Evolutionary conservation across 2,113 vertebrate genomes (phyloP).

Genomic region (Phaethon lepturus): DNA sequence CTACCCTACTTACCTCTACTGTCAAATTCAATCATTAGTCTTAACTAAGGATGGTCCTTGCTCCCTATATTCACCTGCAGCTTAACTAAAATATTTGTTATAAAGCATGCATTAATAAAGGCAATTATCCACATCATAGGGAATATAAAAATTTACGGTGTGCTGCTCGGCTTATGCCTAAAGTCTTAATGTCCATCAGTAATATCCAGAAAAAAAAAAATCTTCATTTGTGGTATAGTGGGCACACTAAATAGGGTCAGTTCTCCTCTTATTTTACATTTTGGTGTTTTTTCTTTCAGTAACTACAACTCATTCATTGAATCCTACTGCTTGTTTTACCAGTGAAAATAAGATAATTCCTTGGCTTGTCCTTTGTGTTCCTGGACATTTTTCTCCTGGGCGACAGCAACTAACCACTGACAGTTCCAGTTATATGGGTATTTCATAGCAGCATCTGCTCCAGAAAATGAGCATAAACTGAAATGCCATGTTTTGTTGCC

Average conservation of each 20-base stretch:
- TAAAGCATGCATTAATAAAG: not conserved
- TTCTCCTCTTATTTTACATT: not conserved
- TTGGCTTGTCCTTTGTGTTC: not conserved
- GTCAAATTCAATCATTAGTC: not conserved
- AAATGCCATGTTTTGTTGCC: not conserved
- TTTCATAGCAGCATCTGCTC: not conserved
- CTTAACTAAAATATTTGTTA: not conserved
- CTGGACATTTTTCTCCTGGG: not conserved
- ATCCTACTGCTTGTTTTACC: not conserved
- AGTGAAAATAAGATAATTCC: not conserved
- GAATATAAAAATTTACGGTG: not conserved
- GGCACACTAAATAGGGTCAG: not conserved
- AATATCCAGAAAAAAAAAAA: not conserved
- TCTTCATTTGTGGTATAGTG: not conserved
- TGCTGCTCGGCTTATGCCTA: not conserved
- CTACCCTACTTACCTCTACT: not conserved
- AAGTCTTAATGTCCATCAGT: not conserved
- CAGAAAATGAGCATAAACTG: not conserved
- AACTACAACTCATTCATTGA: not conserved
- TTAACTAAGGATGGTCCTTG: not conserved
- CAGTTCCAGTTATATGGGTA: not conserved
- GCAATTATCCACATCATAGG: not conserved
- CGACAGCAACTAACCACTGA: not conserved
- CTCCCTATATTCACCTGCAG: not conserved
- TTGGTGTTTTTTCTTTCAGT: not conserved